Evolutionary conservation across 2,888 invertebrate genomes (phyloP).

Genomic region (Dryobotodes eremita): DNA sequence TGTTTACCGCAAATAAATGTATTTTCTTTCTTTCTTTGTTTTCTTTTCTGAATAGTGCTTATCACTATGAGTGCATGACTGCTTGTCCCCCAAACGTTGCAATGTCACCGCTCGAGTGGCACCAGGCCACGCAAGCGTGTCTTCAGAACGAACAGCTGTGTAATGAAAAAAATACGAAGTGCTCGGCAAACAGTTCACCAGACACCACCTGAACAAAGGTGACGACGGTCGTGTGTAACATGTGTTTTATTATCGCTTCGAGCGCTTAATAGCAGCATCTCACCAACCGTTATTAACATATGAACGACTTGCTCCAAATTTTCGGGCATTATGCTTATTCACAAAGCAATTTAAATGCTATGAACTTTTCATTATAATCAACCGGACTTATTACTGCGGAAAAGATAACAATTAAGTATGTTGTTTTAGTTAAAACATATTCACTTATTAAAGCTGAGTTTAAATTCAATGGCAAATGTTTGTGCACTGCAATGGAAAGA

Average conservation of each 20-base stretch:
- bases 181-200: not conserved
- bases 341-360: constrained; percentile 21
- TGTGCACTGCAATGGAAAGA: constrained; percentile 55
- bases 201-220: not conserved
- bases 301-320: constrained; percentile 30
- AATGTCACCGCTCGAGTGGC: not conserved
- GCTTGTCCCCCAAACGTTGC: not conserved
- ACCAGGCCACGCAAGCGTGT: not conserved
- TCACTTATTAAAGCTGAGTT: constrained; percentile 29
- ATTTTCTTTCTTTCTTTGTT: too few relatives aligned
- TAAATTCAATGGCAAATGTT: constrained; percentile 60
- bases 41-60: too few relatives aligned
- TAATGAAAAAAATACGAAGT: constrained; percentile 6
- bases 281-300: constrained; percentile 20
- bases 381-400: constrained; percentile 15
- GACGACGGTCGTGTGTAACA: too few relatives aligned
- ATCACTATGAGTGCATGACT: not conserved
- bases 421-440: constrained; percentile 12
- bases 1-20: too few relatives aligned
- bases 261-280: not conserved
- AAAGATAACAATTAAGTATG: constrained; percentile 24
- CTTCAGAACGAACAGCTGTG: not conserved
- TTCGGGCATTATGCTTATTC: constrained; percentile 15
- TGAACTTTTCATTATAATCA: constrained; percentile 21
- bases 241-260: not conserved